phyloP scores from a whole-genome alignment of 1,140 invertebrate genomes.

The Colletes gigas region DNA sequence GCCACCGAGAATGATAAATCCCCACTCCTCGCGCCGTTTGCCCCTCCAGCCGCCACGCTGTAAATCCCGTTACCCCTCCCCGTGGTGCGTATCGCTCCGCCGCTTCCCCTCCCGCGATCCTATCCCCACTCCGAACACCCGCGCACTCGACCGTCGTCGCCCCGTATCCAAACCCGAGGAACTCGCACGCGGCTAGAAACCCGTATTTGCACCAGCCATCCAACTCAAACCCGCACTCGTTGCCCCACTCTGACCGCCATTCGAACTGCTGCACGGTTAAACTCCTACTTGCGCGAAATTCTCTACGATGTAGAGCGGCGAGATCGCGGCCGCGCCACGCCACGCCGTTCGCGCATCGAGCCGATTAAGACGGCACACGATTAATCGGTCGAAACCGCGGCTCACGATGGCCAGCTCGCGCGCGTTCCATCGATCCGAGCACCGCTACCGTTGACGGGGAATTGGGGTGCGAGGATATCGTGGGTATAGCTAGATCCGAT shows the following conservation, averaged over 20 bases:
- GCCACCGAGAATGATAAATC: slow-evolving; percentile 76
- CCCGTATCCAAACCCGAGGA: slow-evolving; percentile 33
- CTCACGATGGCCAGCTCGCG: neutral
- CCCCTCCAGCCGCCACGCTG: slow-evolving; percentile 35
- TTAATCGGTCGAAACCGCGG: slow-evolving; percentile 12
- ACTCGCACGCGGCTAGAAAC: slow-evolving; percentile 27
- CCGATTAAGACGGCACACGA: slow-evolving; percentile 49
- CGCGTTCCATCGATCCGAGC: slow-evolving; percentile 28
- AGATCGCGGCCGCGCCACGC: too few species aligned
- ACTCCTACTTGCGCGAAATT: slow-evolving; percentile 42
- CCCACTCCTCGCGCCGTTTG: slow-evolving; percentile 56
- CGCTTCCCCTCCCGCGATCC: slow-evolving; percentile 38
- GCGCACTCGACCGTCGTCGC: slow-evolving; percentile 33
- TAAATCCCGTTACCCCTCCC: slow-evolving; percentile 41
- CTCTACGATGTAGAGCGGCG: slow-evolving; percentile 36
- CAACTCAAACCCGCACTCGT: slow-evolving; percentile 20
- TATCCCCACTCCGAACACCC: slow-evolving; percentile 11
- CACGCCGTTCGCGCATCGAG: slow-evolving; percentile 7
- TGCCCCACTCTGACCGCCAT: slow-evolving; percentile 33
- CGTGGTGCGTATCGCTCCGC: slow-evolving; percentile 24
- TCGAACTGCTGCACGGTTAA: slow-evolving; percentile 52
- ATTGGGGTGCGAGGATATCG: neutral
- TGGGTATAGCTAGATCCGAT: neutral
- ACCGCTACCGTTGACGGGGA: slow-evolving; percentile 14
- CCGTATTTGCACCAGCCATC: slow-evolving; percentile 48